phyloP scores from a whole-genome alignment of 2,113 vertebrate genomes.

The Myocastor coypus region DNA sequence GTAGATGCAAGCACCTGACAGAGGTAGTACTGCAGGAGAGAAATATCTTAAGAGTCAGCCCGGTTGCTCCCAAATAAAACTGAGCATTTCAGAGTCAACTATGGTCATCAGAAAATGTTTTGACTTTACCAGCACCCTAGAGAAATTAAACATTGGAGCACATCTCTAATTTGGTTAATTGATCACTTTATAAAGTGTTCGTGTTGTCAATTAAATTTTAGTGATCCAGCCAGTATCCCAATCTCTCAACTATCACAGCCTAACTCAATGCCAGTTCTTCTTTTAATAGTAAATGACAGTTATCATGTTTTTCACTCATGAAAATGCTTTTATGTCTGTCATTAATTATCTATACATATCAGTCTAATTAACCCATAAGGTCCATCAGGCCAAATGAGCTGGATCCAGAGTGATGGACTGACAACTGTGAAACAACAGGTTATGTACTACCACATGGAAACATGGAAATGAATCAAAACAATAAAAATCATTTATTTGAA shows the following conservation, averaged over 20 bases:
- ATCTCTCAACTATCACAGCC: not conserved
- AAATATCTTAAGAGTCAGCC: not conserved
- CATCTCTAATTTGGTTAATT: constrained; percentile 40
- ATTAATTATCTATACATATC: not conserved
- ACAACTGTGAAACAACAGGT: not conserved
- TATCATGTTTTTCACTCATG: not conserved
- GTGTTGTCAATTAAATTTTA: constrained; percentile 68
- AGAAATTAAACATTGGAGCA: constrained; percentile 18
- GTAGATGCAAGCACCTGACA: not conserved
- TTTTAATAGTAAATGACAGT: not conserved
- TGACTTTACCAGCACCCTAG: not conserved
- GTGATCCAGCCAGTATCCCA: constrained; percentile 13
- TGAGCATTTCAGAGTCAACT: not conserved
- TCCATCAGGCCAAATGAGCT: not conserved
- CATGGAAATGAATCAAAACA: not conserved
- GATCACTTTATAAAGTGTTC: constrained; percentile 13
- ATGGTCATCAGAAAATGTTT: not conserved
- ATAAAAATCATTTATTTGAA: not conserved
- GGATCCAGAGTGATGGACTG: not conserved
- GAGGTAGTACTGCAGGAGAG: not conserved
- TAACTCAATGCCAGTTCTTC: not conserved
- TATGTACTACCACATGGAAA: not conserved
- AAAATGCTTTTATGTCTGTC: not conserved
- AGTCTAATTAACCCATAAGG: not conserved
- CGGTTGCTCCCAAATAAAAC: not conserved